Evolutionary conservation across 2,888 invertebrate genomes (phyloP), one percentile per base, ranked within the genome.

Genomic region (Melitaea athalia): DNA sequence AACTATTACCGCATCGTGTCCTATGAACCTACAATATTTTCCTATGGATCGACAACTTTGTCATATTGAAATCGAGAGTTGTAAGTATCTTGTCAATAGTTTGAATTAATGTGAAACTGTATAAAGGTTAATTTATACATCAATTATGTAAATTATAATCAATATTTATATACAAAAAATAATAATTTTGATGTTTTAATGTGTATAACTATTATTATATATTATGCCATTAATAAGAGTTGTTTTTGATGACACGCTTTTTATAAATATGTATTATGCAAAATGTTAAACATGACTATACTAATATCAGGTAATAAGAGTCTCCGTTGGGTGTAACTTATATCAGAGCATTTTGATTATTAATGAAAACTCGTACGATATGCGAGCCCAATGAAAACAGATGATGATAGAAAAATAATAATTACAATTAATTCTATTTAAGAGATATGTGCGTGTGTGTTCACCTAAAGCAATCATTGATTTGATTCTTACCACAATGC

Each of bases 21-120:
- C 98, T 68, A 98, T 98, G 98, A 97, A 98, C 88, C 95, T 98
- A 63, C 97, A 98, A 87, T 98, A 98, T 90, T 98, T 98, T 88
- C 98, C 98, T 50, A 98, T 98, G 98, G 98, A 98, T 89, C 95
- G 97, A 78, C 98, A 98, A 87, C 92, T 98, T 76, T 98, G 98
- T 90, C 97, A 97, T 86, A 97, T 98, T 88, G 98, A 98, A 94
- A 98, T 98, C 82, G 98, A 98, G 95, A 98, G 98, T 95, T 98
- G 98, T 98, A 96, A 98, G 98, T 98, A 96, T 88, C 83, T 85
- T 83, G 78, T 80, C 73, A 80, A 80, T 79, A 73, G 67, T 69
- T 74, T 66, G 24, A 14, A 60, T 53, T 17, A 52, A 15, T 53
- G 72, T 63, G 45, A 10, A 33, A 45, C 49, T 43, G 17, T 50